Evolutionary conservation across 2,888 invertebrate species (phyloP).

Genomic region (Tillus elongatus): DNA sequence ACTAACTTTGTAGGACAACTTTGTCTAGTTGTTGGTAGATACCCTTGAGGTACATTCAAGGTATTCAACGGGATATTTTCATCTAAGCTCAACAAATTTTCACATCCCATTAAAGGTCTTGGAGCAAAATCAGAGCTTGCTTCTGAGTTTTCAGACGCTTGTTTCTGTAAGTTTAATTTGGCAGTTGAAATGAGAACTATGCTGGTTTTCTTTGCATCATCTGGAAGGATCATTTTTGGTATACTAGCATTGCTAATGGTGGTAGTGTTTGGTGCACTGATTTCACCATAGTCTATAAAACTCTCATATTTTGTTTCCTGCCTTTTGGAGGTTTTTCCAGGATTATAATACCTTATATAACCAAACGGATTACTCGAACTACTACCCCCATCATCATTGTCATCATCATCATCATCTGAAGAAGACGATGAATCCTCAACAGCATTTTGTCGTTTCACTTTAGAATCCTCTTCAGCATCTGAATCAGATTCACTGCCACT

Average conservation of each 20-base stretch:
- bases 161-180: conserved; percentile 39
- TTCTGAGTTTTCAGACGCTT: conserved; percentile 50
- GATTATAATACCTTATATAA: conserved; percentile 56
- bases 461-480: conserved; percentile 37
- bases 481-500: conserved; percentile 44
- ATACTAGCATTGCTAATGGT: too few relatives aligned
- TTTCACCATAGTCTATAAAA: conserved; percentile 44
- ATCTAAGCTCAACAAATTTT: conserved; percentile 58
- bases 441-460: conserved; percentile 53
- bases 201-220: conserved; percentile 29
- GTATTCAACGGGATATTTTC: conserved; percentile 49
- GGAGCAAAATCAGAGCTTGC: conserved; percentile 52
- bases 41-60: conserved; percentile 26
- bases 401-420: conserved; percentile 42
- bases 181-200: conserved; percentile 45
- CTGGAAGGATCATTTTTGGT: conserved; percentile 20
- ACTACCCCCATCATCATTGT: conserved; percentile 46
- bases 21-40: conserved; percentile 45
- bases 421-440: conserved; percentile 32
- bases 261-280: conserved; percentile 15
- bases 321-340: conserved; percentile 40
- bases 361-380: conserved; percentile 56
- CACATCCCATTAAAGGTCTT: conserved; percentile 54
- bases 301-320: conserved; percentile 43
- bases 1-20: conserved; percentile 59